Conservation (phyloP, 2,797 vertebrate genomes). For the Arrhamphus sclerolepis region DNA sequence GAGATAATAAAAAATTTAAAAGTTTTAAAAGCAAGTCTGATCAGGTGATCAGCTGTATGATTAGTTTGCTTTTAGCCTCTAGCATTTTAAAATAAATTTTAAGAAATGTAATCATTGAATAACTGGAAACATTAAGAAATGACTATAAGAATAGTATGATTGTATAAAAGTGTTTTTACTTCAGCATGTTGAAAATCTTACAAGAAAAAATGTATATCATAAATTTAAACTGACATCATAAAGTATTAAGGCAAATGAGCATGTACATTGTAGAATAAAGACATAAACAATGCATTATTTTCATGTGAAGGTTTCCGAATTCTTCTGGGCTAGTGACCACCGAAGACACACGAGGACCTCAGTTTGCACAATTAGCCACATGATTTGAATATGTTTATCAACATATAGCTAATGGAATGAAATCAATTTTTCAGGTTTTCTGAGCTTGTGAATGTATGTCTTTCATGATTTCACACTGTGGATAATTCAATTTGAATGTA, state of each 20-base stretch:
- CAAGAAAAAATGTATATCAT: too few relatives aligned
- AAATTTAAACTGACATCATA: too few relatives aligned
- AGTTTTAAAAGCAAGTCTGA: constrained; percentile 10
- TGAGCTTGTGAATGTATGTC: not conserved
- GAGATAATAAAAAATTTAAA: not conserved
- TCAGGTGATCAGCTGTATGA: constrained; percentile 12
- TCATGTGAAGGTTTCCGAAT: too few relatives aligned
- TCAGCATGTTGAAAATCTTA: too few relatives aligned
- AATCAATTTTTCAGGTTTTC: constrained; percentile 3
- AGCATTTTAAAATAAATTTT: not conserved
- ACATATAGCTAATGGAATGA: too few relatives aligned
- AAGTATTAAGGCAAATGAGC: too few relatives aligned
- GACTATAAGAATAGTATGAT: too few relatives aligned
- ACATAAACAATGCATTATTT: too few relatives aligned
- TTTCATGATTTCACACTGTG: not conserved
- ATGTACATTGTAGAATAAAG: too few relatives aligned
- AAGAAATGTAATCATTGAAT: not conserved
- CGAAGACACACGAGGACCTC: not conserved
- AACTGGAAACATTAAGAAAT: not conserved
- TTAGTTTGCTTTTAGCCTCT: not conserved
- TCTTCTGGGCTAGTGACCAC: constrained; percentile 8
- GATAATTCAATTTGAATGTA: not conserved
- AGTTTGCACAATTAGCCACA: not conserved
- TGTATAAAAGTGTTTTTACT: too few relatives aligned
- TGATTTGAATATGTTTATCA: constrained; percentile 2